Conservation (phyloP, 2,797 vertebrate species). For the Menidia menidia region DNA sequence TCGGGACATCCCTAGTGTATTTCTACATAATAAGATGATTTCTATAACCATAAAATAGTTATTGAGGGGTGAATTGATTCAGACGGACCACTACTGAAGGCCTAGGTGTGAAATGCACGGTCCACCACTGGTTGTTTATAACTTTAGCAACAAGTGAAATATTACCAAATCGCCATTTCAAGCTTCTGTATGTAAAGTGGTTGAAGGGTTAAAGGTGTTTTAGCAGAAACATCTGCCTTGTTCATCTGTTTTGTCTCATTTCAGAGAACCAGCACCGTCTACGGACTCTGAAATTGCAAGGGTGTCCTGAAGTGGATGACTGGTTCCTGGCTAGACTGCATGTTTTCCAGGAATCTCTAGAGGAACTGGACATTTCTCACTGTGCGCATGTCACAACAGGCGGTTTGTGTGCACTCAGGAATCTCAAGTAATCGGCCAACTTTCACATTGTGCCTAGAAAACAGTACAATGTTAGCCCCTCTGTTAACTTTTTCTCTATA, state of each 20-base stretch:
- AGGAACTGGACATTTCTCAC: slow-evolving; percentile 86
- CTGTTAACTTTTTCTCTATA: neutral
- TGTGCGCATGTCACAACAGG: slow-evolving; percentile 84
- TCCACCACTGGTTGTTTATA: neutral
- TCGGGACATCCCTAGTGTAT: no score
- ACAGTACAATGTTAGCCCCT: neutral
- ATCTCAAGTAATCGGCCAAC: slow-evolving; percentile 78
- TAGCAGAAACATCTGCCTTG: neutral
- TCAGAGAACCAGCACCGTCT: slow-evolving; percentile 79
- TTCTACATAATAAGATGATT: no score
- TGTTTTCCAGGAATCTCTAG: slow-evolving; percentile 77
- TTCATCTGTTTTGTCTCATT: slow-evolving; percentile 8
- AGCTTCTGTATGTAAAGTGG: no score
- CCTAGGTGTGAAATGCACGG: no score
- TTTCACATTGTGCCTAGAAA: neutral
- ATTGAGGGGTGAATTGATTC: no score
- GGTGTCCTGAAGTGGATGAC: slow-evolving; percentile 87
- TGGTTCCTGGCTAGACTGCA: slow-evolving; percentile 88
- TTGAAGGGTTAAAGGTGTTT: neutral
- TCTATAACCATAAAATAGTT: no score
- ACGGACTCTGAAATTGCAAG: slow-evolving; percentile 78
- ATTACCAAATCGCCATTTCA: no score
- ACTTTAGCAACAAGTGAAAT: neutral
- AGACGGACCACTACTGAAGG: no score
- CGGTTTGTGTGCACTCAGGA: slow-evolving; percentile 87